These are phyloP conservation scores for Todiramphus saurophagus DNA, from an alignment of 2,113 vertebrate genomes.

Conservation along the genomic window DNA sequence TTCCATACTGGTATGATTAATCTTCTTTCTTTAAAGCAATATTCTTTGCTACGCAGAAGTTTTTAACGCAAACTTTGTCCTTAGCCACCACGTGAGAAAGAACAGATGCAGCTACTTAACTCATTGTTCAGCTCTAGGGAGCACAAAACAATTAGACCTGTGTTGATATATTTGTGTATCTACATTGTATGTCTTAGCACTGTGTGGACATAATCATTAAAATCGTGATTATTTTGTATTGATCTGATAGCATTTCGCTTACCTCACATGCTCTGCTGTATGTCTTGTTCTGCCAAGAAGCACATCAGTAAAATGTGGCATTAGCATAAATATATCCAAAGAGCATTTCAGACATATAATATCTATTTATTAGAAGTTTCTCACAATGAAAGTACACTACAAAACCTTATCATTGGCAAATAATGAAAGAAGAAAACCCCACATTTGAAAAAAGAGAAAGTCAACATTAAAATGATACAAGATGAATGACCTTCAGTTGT, in stretches of 20 bases:
- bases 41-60: background rate
- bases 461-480: background rate
- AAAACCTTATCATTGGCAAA: background rate
- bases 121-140: background rate
- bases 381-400: background rate
- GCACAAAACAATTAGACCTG: background rate
- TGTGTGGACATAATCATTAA: background rate
- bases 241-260: background rate
- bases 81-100: background rate
- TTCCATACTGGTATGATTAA: background rate
- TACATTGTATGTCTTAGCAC: background rate
- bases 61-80: background rate
- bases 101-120: background rate
- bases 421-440: background rate
- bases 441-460: background rate
- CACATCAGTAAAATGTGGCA: background rate
- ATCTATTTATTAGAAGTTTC: background rate
- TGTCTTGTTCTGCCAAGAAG: slow-evolving; percentile 58
- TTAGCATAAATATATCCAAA: background rate
- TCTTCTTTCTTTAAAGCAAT: background rate
- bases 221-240: background rate
- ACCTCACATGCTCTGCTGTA: slow-evolving; percentile 67
- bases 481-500: background rate
- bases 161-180: background rate
- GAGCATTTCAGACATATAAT: background rate